Conservation (phyloP, 2,113 vertebrate species). For the Tetraodon nigroviridis region DNA sequence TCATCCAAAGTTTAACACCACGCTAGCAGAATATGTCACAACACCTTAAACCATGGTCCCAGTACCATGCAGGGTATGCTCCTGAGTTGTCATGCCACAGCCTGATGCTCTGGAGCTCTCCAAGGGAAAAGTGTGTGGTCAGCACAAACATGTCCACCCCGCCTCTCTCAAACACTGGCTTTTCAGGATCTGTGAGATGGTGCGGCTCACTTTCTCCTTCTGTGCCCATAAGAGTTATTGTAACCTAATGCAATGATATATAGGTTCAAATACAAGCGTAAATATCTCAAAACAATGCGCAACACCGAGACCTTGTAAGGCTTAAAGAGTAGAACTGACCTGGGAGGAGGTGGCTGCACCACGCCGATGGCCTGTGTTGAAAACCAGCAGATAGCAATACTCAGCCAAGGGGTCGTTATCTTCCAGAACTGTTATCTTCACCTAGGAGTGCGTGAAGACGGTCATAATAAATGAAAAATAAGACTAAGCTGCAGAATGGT, state of each 20-base stretch:
- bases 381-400: conserved; percentile 84
- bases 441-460: conserved; percentile 58
- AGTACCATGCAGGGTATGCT: conserved; percentile 81
- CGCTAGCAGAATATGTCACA: neutral
- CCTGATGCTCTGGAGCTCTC: conserved; percentile 83
- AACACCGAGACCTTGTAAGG: neutral
- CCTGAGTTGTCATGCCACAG: conserved; percentile 96
- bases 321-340: conserved; percentile 63
- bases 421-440: conserved; percentile 85
- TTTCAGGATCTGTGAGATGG: conserved; percentile 79
- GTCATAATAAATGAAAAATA: too few species aligned
- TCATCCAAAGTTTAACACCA: neutral
- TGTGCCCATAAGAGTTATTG: conserved; percentile 81
- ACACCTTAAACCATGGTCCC: neutral
- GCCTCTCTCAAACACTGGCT: conserved; percentile 84
- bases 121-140: conserved; percentile 88
- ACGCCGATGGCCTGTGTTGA: conserved; percentile 86
- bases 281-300: neutral
- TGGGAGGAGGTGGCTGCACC: conserved; percentile 88
- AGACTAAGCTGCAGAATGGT: too few species aligned
- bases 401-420: conserved; percentile 92
- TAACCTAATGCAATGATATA: conserved; percentile 73
- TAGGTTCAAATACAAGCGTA: neutral
- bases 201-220: conserved; percentile 93
- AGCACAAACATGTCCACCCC: conserved; percentile 86